These are phyloP conservation scores for Petrocephalus microphthalmus DNA, from an alignment of 2,113 vertebrate species.

Conservation along the genomic window DNA sequence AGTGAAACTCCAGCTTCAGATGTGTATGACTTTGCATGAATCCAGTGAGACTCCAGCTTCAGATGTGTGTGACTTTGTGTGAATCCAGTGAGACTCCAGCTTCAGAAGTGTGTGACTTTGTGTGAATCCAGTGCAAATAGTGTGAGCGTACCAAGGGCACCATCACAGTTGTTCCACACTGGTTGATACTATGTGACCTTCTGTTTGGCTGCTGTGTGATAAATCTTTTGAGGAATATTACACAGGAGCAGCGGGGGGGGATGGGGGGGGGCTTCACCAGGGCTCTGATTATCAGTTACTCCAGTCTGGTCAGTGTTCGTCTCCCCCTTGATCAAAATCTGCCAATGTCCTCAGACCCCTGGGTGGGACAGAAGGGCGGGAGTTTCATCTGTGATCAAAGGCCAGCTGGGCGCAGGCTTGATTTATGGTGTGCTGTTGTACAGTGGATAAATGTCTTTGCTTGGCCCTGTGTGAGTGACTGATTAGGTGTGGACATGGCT, in stretches of 20 bases:
- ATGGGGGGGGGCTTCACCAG: background rate
- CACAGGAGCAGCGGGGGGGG: slow-evolving; percentile 14
- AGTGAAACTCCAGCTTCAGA: too few species aligned
- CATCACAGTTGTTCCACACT: background rate
- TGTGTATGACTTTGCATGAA: too few species aligned
- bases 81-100: background rate
- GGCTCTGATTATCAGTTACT: slow-evolving; percentile 47
- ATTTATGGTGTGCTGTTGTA: slow-evolving; percentile 39
- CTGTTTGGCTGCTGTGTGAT: slow-evolving; percentile 38
- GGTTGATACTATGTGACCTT: background rate
- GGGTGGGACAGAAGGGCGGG: slow-evolving; percentile 40
- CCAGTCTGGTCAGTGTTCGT: slow-evolving; percentile 28
- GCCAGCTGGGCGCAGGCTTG: slow-evolving; percentile 36
- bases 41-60: background rate
- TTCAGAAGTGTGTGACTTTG: too few species aligned
- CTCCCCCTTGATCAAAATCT: background rate
- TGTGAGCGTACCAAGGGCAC: background rate
- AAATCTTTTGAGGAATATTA: slow-evolving; percentile 44
- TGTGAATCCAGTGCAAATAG: background rate
- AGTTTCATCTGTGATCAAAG: slow-evolving; percentile 52
- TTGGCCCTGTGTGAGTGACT: slow-evolving; percentile 25
- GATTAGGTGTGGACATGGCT: slow-evolving; percentile 15
- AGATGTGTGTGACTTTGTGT: background rate
- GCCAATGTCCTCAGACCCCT: background rate
- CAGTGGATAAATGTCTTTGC: slow-evolving; percentile 34